Evolutionary conservation across 2,888 invertebrate species (phyloP).

Genomic region (Drosophila austrosaltans): DNA sequence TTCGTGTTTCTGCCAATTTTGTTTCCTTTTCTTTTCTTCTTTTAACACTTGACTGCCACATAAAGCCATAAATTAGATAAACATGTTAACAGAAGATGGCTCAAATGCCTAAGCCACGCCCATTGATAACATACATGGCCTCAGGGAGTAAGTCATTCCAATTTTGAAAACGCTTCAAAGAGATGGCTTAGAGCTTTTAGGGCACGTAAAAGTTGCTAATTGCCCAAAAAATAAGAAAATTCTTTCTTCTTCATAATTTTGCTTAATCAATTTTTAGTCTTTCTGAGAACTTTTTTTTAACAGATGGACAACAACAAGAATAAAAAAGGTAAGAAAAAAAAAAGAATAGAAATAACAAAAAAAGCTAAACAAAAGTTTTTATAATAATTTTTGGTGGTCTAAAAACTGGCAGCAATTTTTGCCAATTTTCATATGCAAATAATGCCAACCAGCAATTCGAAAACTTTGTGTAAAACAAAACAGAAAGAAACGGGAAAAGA

Average conservation of each 20-base stretch:
- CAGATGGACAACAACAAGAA: slow-evolving; percentile 14
- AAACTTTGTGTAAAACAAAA: slow-evolving; percentile 54
- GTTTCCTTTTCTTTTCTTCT: neutral
- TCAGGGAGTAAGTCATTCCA: too few relatives aligned
- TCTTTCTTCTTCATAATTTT: slow-evolving; percentile 19
- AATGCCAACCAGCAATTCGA: slow-evolving; percentile 47
- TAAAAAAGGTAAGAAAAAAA: neutral
- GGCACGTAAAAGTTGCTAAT: neutral
- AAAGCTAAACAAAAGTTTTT: slow-evolving; percentile 14
- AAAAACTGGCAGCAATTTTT: slow-evolving; percentile 18
- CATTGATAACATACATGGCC: neutral
- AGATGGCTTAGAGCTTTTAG: neutral
- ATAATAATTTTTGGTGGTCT: slow-evolving; percentile 23
- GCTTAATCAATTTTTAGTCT: slow-evolving; percentile 42
- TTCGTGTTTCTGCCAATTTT: neutral
- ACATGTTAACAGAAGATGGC: slow-evolving; percentile 21
- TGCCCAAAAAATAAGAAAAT: slow-evolving; percentile 18
- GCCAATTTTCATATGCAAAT: slow-evolving; percentile 70
- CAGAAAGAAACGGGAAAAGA: neutral
- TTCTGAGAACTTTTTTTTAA: slow-evolving; percentile 1
- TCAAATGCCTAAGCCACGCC: slow-evolving; percentile 2
- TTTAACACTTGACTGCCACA: slow-evolving; percentile 22
- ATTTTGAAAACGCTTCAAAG: too few relatives aligned
- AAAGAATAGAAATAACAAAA: slow-evolving; percentile 9
- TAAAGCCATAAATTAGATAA: slow-evolving; percentile 51